Evolutionary conservation across 35 echinoderm and acorn worm genomes (phyloP), one percentile per base, ranked within the genome.

Genomic region (Chiridota heheva): DNA sequence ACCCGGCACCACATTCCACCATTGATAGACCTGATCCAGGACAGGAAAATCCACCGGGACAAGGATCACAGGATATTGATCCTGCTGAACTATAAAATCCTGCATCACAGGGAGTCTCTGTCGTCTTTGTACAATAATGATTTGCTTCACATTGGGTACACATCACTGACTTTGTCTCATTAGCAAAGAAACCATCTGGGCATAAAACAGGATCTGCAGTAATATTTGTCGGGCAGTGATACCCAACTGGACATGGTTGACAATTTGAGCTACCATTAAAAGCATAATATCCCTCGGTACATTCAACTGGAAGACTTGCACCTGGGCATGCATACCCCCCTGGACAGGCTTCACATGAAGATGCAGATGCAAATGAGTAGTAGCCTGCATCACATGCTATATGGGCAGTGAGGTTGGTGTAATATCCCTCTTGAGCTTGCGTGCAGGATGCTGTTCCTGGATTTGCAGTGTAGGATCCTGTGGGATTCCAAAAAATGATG

Each of bases 51-150:
- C 94, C 94, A 17, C 83, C 88, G 22, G 48, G 48, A 53, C 48
- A 53, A 8, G 28, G 10, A 31, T 66, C 30, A 66, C 62, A 66
- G 10, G 15, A 66, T 18, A 12, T 79, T 38, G 84, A 79, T 36
- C 88, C 84, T 1, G 89, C 84, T 26, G 70, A 67, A 59, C 88
- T 91, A 69, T 97, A 91, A 36, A 70, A 88, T 12, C 88, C 88
- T 13, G 63, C 41, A 37, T 44, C 42, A 74, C 94, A 97, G 22
- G 80, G 4, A 18, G 55, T 73, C 41, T 91, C 42, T 5, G 42
- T 83, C 16, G 72, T 84, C 2, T 57, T 17, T 15, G 88, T 80
- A 60, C 94, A 97, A 34, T 82, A 97, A 60, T 88, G 84, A 16
- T 85, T 85, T n/a, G 84, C 71, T 38, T 32, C 40, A 35, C 84